A percentile compares a stretch with the other conserved stretches of the same genome.
phyloP scores from a whole-genome alignment of 2,888 invertebrate genomes.

The Habroteleia sp. region DNA sequence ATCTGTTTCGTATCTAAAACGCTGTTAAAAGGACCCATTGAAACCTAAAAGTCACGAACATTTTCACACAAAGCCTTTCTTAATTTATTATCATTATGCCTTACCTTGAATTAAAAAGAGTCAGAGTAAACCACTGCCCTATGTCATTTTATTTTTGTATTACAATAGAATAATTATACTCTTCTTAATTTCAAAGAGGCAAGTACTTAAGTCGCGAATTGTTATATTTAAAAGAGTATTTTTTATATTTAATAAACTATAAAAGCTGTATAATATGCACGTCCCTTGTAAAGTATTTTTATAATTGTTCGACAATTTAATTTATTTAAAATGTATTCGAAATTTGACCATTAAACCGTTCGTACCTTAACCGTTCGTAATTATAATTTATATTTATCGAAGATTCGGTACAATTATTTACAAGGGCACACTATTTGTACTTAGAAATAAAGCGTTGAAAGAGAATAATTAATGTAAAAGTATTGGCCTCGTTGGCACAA shows the following conservation, averaged over 20 bases:
- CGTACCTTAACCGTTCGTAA: too few relatives aligned
- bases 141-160: conserved; percentile 30
- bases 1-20: conserved; percentile 10
- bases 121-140: conserved; percentile 15
- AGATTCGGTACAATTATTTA: too few relatives aligned
- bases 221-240: conserved; percentile 46
- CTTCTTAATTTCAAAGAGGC: conserved; percentile 49
- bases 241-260: conserved; percentile 40
- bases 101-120: conserved; percentile 56
- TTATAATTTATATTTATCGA: too few relatives aligned
- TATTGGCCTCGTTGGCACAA: too few relatives aligned
- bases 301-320: background rate
- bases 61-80: conserved; percentile 49
- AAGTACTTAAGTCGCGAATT: conserved; percentile 37
- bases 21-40: conserved; percentile 16
- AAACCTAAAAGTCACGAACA: conserved; percentile 39
- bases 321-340: too few relatives aligned
- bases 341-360: too few relatives aligned
- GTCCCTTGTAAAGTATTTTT: conserved; percentile 28
- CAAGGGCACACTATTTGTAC: too few relatives aligned
- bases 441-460: too few relatives aligned
- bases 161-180: conserved; percentile 9
- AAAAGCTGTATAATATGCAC: conserved; percentile 23
- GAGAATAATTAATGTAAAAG: too few relatives aligned
- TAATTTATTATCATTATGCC: conserved; percentile 47